Evolutionary conservation across 2,888 invertebrate species (phyloP), one percentile per base, ranked within the genome.

Genomic region (Chironomus tentans): DNA sequence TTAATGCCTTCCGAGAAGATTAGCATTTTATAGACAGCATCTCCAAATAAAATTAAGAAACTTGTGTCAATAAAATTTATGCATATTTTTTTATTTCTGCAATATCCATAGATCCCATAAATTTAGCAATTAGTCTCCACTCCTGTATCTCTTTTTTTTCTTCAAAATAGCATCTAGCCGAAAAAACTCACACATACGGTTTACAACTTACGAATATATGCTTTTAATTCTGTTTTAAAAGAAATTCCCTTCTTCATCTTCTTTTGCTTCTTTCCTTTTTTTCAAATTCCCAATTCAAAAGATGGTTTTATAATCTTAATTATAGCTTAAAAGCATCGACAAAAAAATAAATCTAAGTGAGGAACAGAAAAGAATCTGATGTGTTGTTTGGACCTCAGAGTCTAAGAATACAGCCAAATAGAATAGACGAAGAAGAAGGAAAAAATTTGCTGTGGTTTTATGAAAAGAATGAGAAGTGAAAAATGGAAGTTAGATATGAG

Each of bases 291-390:
- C 65, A 65, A n/a, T 56, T 70, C 46, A 18, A 70, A 70, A 70
- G 50, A 38, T 56, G 72, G 72, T 38, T 72, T 72, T 72, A 72
- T 72, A 72, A 72, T 72, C 72, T 72, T 62, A 72, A 72, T 72
- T 72, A 72, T 72, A 72, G 72, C 72, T 72, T 62, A 62, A 72
- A 62, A 72, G 61, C 61, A 72, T 72, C 72, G 61, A 61, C 28
- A 28, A 22, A 65, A 65, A 65, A 38, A 38, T 38, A 38, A 38
- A 38, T 38, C 38, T 38, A 18, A 15, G 56, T 6, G 56, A 56
- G 56, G 56, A n/a, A 56, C n/a, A 56, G 18, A 56, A 56, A 56
- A 70, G 50, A 70, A 24, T 10, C n/a, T 48, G 48, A 50, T 70
- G 18, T 70, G 50, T 18, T 50, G 50, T 50, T 65, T 56, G 65